Evolutionary conservation across 2,888 invertebrate genomes (phyloP), one percentile per base, ranked within the genome.

Genomic region (Emmelina monodactyla): DNA sequence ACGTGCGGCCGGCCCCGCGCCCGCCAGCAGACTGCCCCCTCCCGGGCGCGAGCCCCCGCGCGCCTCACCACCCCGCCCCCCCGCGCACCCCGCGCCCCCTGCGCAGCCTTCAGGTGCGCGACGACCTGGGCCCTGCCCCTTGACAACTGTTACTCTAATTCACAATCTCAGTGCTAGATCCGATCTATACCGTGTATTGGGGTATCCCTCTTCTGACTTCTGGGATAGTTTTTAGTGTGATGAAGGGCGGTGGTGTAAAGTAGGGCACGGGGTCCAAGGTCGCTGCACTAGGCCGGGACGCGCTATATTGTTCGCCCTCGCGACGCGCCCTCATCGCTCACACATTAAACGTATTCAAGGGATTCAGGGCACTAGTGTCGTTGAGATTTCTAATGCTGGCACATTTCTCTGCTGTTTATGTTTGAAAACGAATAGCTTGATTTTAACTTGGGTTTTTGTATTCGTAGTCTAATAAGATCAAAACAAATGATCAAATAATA

Each of bases 61-160:
- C 40, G 41, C 43, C 48, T 44, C n/a, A 44, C 45, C 50, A 52
- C 53, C 51, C 55, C 41, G 50, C 46, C 49, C 42, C 37, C 53
- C 45, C 49, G 53, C 55, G 48, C 54, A 51, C 53, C 44, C 43
- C 52, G 49, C 50, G 47, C 49, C 47, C 42, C 41, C 51, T 53
- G 50, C 58, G 58, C 61, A 57, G 55, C 57, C 58, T 59, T 58
- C 68, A 69, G 71, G 72, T 64, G 64, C 62, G 63, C 62, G 43
- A 46, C 50, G 53, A 49, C 54, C 53, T 53, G 53, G 50, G 53
- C 56, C 53, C 51, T 50, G 43, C 48, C 47, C 44, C 44, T 45
- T 11, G n/a, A n/a, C n/a, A n/a, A n/a, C n/a, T n/a, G n/a, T n/a
- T n/a, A n/a, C 25, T 25, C 25, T 25, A 19, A 19, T 19, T n/a